Evolutionary conservation across 2,797 vertebrate species (phyloP).

Genomic region (Pangasius mekongensis): DNA sequence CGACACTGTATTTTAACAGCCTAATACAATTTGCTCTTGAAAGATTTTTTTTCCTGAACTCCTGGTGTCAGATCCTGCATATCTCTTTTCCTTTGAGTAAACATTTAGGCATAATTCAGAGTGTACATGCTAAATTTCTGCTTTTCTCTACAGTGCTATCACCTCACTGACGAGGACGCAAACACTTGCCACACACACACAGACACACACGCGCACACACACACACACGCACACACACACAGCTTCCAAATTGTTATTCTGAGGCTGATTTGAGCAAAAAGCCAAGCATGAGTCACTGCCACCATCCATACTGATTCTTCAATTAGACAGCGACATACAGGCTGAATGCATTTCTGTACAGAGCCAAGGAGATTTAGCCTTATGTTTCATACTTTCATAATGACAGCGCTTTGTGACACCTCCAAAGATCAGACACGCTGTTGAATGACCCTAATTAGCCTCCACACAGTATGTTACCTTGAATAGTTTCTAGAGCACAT

Average conservation of each 20-base stretch:
- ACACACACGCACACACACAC: constrained; percentile 12
- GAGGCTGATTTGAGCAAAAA: constrained; percentile 53
- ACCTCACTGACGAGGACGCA: constrained; percentile 37
- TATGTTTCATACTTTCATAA: constrained; percentile 48
- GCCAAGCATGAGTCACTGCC: constrained; percentile 50
- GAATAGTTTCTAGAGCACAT: constrained; percentile 41
- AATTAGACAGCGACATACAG: constrained; percentile 49
- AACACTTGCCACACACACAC: constrained; percentile 21
- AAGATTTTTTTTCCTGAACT: constrained; percentile 19
- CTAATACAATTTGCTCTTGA: constrained; percentile 49
- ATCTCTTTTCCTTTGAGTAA: constrained; percentile 35
- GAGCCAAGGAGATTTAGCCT: constrained; percentile 52
- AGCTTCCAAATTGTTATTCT: constrained; percentile 50
- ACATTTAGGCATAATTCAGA: constrained; percentile 31
- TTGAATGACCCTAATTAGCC: constrained; percentile 55
- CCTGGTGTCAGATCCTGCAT: constrained; percentile 7
- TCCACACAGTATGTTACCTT: constrained; percentile 42
- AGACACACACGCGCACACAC: constrained; percentile 18
- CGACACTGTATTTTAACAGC: constrained; percentile 41
- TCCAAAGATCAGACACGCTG: constrained; percentile 40
- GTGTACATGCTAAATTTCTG: constrained; percentile 9
- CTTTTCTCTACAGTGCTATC: background rate
- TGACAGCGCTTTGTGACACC: constrained; percentile 45
- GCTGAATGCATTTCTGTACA: constrained; percentile 56
- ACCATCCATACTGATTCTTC: constrained; percentile 47